Percentiles rank a stretch among this genome's conserved stretches.
These are phyloP conservation scores for Netelia fuscicornis DNA, from an alignment of 2,888 invertebrate genomes.

Conservation along the genomic window DNA sequence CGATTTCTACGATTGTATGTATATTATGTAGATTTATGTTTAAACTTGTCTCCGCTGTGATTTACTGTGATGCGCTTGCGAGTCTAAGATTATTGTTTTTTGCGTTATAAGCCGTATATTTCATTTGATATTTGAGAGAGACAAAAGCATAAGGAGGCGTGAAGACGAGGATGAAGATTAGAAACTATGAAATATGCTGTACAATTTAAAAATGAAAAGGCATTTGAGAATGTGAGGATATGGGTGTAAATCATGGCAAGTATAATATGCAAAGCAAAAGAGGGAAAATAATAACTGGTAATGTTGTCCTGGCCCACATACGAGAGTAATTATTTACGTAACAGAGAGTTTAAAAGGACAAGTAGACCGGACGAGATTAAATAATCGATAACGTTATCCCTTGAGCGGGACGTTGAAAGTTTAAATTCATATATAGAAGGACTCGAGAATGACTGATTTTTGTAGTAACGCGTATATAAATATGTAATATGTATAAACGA, in stretches of 20 bases:
- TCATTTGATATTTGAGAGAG: not conserved
- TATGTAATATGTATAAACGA: conserved; percentile 53
- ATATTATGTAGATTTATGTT: not conserved
- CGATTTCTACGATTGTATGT: not conserved
- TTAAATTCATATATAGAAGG: conserved; percentile 65
- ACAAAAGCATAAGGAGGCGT: not conserved
- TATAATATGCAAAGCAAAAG: not conserved
- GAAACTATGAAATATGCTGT: not conserved
- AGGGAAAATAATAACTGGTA: not conserved
- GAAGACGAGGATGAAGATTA: not conserved
- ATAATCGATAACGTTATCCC: conserved; percentile 58
- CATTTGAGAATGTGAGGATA: conserved; percentile 1
- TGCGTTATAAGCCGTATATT: not conserved
- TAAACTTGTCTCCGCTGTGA: not conserved
- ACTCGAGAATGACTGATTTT: conserved; percentile 72
- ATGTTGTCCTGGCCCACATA: too few relatives aligned
- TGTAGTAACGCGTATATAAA: conserved; percentile 66
- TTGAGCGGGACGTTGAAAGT: conserved; percentile 53
- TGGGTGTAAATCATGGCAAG: conserved; percentile 25
- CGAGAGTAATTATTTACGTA: conserved; percentile 47
- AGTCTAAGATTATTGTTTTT: not conserved
- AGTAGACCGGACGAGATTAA: conserved; percentile 10
- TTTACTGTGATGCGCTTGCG: not conserved
- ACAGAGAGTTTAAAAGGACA: conserved; percentile 27
- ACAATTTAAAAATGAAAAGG: not conserved